Percentiles rank a stretch among this genome's conserved stretches.
phyloP scores from a whole-genome alignment of 2,113 vertebrate genomes.

The Garra rufa region DNA sequence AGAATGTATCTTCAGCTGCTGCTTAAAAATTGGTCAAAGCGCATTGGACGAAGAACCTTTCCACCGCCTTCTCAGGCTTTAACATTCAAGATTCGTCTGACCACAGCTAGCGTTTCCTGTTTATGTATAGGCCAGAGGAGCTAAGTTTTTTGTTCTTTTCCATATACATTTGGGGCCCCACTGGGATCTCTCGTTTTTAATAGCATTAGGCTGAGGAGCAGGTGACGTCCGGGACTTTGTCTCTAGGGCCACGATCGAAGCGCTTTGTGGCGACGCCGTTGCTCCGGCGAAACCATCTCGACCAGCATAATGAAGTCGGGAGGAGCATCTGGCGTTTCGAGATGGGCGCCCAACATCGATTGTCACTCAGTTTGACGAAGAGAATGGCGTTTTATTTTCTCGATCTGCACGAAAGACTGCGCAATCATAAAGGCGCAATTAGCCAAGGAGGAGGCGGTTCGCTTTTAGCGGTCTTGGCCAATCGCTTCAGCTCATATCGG shows the following conservation, averaged over 20 bases:
- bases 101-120: constrained; percentile 54
- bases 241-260: constrained; percentile 66
- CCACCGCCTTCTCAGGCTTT: constrained; percentile 23
- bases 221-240: constrained; percentile 56
- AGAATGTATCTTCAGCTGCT: too few relatives aligned
- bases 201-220: constrained; percentile 58
- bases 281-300: constrained; percentile 71
- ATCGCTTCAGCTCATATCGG: constrained; percentile 59
- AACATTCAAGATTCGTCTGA: constrained; percentile 37
- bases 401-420: constrained; percentile 74
- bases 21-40: background rate
- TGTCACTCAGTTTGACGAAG: constrained; percentile 67
- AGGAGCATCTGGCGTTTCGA: constrained; percentile 84
- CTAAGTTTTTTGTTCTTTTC: constrained; percentile 44
- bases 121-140: constrained; percentile 33
- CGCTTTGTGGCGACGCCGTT: constrained; percentile 77
- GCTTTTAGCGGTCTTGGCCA: constrained; percentile 67
- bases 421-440: constrained; percentile 85
- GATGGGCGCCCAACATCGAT: constrained; percentile 64
- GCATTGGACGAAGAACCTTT: background rate
- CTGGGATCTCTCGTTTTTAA: constrained; percentile 50
- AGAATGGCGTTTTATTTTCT: constrained; percentile 77
- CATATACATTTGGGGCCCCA: constrained; percentile 41
- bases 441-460: constrained; percentile 65
- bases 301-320: constrained; percentile 78